phyloP scores from a whole-genome alignment of 2,113 vertebrate genomes.

The Forbesichthys agassizii region DNA sequence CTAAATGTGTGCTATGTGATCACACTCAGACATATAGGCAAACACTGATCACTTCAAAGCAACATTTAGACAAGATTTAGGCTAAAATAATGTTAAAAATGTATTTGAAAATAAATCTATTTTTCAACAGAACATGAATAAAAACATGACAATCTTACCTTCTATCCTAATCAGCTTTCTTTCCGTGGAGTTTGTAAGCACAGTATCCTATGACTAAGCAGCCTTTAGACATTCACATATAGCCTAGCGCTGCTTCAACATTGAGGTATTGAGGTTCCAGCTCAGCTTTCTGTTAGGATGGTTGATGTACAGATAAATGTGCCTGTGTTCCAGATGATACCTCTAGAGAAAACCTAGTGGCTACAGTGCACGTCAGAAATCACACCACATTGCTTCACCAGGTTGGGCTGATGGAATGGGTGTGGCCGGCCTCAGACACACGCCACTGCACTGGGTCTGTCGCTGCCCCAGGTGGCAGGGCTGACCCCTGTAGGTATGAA shows the following conservation, averaged over 20 bases:
- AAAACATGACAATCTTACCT: background rate
- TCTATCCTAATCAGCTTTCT: background rate
- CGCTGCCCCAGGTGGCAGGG: slow-evolving; percentile 11
- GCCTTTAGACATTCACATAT: background rate
- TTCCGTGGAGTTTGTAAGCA: background rate
- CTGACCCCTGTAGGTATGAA: slow-evolving; percentile 46
- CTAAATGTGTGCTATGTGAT: background rate
- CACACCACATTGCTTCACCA: background rate
- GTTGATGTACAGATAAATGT: background rate
- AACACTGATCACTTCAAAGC: background rate
- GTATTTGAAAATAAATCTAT: background rate
- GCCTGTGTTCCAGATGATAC: background rate
- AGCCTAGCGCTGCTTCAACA: too few relatives aligned
- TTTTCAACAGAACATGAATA: background rate
- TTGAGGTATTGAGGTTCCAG: background rate
- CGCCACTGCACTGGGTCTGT: too few relatives aligned
- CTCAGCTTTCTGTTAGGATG: slow-evolving; percentile 3
- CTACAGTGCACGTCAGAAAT: slow-evolving; percentile 7
- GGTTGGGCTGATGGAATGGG: too few relatives aligned
- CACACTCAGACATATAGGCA: background rate
- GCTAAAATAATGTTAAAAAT: background rate
- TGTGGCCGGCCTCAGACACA: too few relatives aligned
- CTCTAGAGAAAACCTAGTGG: too few relatives aligned
- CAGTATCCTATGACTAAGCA: background rate
- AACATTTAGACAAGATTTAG: background rate